Base-by-base conservation (phyloP, 2,113 vertebrate species). In the Eupsittula cactorum region DNA sequence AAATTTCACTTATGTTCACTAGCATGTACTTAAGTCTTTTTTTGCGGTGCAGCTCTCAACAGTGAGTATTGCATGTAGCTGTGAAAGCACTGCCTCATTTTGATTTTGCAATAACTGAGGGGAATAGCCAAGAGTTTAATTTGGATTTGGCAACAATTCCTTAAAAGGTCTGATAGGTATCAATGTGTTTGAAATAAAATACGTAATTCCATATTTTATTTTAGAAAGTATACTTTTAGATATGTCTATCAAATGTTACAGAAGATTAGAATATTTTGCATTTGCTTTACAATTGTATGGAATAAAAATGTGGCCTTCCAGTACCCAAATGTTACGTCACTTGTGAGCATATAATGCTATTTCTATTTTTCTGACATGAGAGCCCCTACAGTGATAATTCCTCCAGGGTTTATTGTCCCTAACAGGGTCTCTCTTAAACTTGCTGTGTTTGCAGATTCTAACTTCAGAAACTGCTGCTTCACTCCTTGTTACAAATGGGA, bases 391-490 rank as follows among this genome's bases (percentile, higher is more conserved):
- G 65, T 39, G 60, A 13, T 33, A 82, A 75, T 47, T 95, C 39
- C 65, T 86, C 28, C 24, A 19, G 65, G 59, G 21, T 71, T 96
- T 84, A 71, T 90, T 86, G 64, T 83, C 47, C 50, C 35, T 90
- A 59, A 78, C 60, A 84, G 79, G 55, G 29, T 70, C 37, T 90
- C 37, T 80, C 23, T 69, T 50, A 84, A 93, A 63, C 65, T 65
- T 64, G 46, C 80, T 77, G 50, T 90, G 86, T 47, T 77, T 82
- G 50, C 67, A 70, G 80, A 55, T 86, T 67, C 55, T 68, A 21
- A n/a, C 81, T 91, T 67, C 60, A 90, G 83, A 62, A 91, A 39
- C 60, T 92, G 93, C 82, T 41, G 57, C 71, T 90, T 68, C 75
- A 41, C 8, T 88, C 35, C n/a, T 89, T 68, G 70, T 90, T 64